Conservation (phyloP, 2,797 vertebrate species). For the Pelochelys cantorii region DNA sequence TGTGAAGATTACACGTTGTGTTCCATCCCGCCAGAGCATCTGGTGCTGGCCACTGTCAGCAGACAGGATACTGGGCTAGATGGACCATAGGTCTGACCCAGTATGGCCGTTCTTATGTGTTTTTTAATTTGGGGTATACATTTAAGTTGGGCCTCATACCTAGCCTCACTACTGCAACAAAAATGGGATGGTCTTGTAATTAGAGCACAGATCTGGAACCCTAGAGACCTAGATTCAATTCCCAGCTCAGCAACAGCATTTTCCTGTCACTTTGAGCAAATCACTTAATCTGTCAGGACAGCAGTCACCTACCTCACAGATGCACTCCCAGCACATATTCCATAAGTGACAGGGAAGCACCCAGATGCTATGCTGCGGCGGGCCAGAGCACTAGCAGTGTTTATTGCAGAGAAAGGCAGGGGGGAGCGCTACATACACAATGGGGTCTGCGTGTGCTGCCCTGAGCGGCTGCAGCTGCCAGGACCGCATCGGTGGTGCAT, state of each 20-base stretch:
- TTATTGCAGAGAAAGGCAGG: too few relatives aligned
- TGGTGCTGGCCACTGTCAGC: too few relatives aligned
- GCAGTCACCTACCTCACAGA: background rate
- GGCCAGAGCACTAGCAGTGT: too few relatives aligned
- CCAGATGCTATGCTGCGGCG: background rate
- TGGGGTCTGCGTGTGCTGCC: background rate
- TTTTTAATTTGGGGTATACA: too few relatives aligned
- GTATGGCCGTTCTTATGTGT: too few relatives aligned
- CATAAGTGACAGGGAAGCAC: background rate
- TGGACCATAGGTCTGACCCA: too few relatives aligned
- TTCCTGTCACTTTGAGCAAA: background rate
- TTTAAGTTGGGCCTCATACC: too few relatives aligned
- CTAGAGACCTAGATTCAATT: background rate
- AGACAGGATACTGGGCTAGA: too few relatives aligned
- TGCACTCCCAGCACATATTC: background rate
- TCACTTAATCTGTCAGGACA: background rate
- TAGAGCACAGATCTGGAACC: background rate
- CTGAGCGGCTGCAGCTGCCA: background rate
- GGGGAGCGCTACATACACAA: background rate
- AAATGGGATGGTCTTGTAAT: background rate
- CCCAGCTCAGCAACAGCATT: background rate
- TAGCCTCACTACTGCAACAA: too few relatives aligned
- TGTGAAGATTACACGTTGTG: too few relatives aligned
- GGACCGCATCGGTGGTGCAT: background rate
- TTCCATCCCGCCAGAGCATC: too few relatives aligned